phyloP scores from a whole-genome alignment of 1,140 invertebrate species.

The Muscidifurax raptorellus region DNA sequence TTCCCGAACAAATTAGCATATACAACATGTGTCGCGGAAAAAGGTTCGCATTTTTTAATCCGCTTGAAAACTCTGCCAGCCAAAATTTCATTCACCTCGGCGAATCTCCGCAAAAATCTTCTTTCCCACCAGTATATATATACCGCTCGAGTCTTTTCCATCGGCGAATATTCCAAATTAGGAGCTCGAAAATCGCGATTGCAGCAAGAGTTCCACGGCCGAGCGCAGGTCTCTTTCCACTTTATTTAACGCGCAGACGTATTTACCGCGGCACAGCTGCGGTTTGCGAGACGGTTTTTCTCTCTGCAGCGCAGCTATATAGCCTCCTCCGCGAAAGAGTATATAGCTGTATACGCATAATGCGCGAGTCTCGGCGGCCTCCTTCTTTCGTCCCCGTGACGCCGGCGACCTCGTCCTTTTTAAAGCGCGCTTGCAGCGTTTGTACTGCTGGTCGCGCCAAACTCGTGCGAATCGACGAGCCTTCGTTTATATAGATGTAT shows the following conservation, averaged over 20 bases:
- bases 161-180: background rate
- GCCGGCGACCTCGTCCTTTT: constrained; percentile 27
- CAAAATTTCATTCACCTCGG: background rate
- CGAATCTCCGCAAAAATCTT: too few species aligned
- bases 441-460: constrained; percentile 16
- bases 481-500: background rate
- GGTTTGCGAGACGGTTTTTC: background rate
- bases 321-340: background rate
- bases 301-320: background rate
- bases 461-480: background rate
- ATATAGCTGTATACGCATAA: background rate
- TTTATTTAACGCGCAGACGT: background rate
- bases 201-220: background rate
- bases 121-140: too few species aligned
- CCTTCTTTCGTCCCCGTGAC: background rate
- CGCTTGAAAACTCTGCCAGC: background rate
- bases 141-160: too few species aligned
- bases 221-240: background rate
- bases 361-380: background rate
- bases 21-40: background rate
- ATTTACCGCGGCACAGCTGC: background rate
- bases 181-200: background rate
- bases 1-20: background rate
- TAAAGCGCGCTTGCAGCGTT: constrained; percentile 26
- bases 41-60: background rate